Evolutionary conservation across 2,888 invertebrate genomes (phyloP).

Genomic region (Drosophila demipolita): DNA sequence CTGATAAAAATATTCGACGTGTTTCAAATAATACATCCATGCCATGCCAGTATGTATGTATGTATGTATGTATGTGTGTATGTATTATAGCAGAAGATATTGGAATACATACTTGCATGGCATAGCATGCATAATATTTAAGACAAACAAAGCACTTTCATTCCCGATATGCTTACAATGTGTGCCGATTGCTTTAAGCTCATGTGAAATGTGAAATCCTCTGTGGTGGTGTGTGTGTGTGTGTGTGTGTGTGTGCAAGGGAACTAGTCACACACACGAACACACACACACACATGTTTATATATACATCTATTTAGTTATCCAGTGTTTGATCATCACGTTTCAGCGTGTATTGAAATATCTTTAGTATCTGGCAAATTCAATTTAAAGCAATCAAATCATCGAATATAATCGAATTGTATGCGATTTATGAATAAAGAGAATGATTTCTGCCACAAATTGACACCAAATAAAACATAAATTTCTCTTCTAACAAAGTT

Average conservation of each 20-base stretch:
- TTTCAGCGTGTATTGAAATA: conserved; percentile 53
- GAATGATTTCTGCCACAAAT: conserved; percentile 72
- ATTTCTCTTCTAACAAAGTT: conserved; percentile 71
- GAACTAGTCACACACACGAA: neutral
- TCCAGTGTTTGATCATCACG: conserved; percentile 52
- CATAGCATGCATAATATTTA: conserved; percentile 1
- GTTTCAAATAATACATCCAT: neutral
- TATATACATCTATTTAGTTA: conserved; percentile 17
- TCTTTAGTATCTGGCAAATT: conserved; percentile 60
- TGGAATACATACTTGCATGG: neutral
- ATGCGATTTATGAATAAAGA: conserved; percentile 67
- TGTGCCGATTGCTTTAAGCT: conserved; percentile 20
- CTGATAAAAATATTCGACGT: neutral
- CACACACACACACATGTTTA: neutral
- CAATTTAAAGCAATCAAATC: conserved; percentile 69
- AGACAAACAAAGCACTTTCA: conserved; percentile 10
- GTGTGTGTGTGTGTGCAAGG: neutral
- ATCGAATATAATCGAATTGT: conserved; percentile 67
- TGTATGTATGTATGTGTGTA: neutral
- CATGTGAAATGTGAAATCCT: neutral
- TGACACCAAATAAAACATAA: conserved; percentile 73
- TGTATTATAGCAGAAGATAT: too few relatives aligned
- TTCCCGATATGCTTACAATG: neutral
- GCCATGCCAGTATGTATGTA: neutral
- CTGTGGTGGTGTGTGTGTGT: conserved; percentile 1